phyloP scores from a whole-genome alignment of 2,888 invertebrate species.

The Polydrusus tereticollis region DNA sequence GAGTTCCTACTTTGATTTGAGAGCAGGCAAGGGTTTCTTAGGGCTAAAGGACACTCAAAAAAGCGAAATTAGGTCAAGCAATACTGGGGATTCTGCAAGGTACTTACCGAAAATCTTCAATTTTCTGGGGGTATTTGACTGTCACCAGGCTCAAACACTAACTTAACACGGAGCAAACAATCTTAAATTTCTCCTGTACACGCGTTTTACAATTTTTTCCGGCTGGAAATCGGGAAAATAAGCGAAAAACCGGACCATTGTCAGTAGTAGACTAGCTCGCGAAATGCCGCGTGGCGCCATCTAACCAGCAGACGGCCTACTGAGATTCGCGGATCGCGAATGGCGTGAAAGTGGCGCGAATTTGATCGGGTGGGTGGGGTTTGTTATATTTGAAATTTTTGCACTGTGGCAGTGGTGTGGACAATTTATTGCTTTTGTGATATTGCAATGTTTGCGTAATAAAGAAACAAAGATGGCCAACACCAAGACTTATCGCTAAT shows the following conservation, averaged over 20 bases:
- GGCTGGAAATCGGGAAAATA: conserved; percentile 28
- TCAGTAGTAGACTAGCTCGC: conserved; percentile 27
- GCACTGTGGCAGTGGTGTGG: conserved; percentile 20
- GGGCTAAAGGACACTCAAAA: conserved; percentile 34
- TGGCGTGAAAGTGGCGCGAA: conserved; percentile 47
- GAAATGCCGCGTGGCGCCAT: conserved; percentile 40
- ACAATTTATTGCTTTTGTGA: conserved; percentile 20
- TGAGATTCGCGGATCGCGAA: conserved; percentile 43
- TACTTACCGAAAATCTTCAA: conserved; percentile 40
- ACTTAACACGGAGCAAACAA: conserved; percentile 14
- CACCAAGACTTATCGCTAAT: background rate
- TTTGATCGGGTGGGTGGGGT: conserved; percentile 46
- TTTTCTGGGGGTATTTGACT: conserved; percentile 31
- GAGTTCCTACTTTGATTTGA: conserved; percentile 1
- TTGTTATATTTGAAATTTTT: conserved; percentile 39
- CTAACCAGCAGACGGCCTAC: conserved; percentile 34
- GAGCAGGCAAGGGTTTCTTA: background rate
- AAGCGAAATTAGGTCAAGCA: conserved; percentile 45
- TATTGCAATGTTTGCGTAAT: conserved; percentile 17
- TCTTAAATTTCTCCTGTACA: conserved; percentile 5
- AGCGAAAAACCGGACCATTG: conserved; percentile 39
- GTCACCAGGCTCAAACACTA: conserved; percentile 19
- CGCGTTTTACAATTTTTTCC: conserved; percentile 31
- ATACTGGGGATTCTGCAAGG: conserved; percentile 26
- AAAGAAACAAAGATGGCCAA: conserved; percentile 19